Evolutionary conservation across 1,140 invertebrate species (phyloP).

Genomic region (Zaprionus camerounensis): DNA sequence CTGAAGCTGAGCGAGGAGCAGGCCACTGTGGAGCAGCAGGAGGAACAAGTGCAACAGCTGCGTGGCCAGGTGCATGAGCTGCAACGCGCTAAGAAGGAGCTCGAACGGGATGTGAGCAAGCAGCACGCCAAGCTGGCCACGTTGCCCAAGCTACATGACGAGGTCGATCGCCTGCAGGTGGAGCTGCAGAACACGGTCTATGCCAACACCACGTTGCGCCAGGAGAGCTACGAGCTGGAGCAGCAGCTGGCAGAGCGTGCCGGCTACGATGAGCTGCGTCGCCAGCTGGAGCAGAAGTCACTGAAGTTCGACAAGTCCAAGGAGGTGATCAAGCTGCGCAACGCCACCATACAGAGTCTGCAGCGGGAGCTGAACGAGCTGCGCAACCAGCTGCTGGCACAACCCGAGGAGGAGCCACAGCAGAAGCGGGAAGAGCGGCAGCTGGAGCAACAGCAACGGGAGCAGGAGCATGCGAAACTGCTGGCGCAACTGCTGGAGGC

Average conservation of each 20-base stretch:
- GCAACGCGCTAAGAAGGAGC: conserved; percentile 16
- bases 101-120: conserved; percentile 43
- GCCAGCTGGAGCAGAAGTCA: conserved; percentile 59
- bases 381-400: conserved; percentile 57
- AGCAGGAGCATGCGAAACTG: conserved; percentile 57
- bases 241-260: conserved; percentile 12
- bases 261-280: conserved; percentile 52
- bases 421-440: conserved; percentile 71
- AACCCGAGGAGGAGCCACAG: conserved; percentile 85
- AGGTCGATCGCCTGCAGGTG: conserved; percentile 40
- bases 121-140: conserved; percentile 29
- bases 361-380: conserved; percentile 61
- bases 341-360: conserved; percentile 74
- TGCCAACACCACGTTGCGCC: conserved; percentile 53
- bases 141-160: conserved; percentile 34
- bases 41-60: background rate
- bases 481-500: conserved; percentile 84
- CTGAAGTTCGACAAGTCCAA: conserved; percentile 83
- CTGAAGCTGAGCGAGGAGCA: conserved; percentile 1
- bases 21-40: conserved; percentile 1
- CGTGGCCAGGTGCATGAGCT: conserved; percentile 1
- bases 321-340: conserved; percentile 76
- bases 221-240: conserved; percentile 29
- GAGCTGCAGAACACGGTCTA: conserved; percentile 49
- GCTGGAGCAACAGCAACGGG: conserved; percentile 12